Evolutionary conservation across 1,140 invertebrate genomes (phyloP), one percentile per base, ranked within the genome.

Genomic region (Mamestra configurata): DNA sequence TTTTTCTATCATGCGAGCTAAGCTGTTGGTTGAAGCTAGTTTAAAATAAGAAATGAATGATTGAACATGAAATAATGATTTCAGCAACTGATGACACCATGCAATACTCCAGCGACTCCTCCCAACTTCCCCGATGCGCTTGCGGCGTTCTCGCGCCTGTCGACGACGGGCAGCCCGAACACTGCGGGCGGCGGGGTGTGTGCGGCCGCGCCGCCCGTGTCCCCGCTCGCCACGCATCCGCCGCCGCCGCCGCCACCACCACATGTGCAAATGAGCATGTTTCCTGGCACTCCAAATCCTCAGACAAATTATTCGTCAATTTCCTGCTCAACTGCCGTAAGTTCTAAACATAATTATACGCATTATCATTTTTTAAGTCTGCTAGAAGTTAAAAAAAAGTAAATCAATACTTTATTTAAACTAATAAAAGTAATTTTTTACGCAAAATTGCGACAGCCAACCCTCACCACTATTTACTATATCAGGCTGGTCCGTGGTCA

Each of bases 101-200:
- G 98, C 86, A 98, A 98, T 89, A 98, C 98, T 46, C 98, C 98
- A 57, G 98, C 98, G 20, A 98, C 98, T 46, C 98, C 98, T 40
- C 98, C 98, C 18, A 98, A 98, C 93, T 98, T 98, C 88, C 98
- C 98, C 0, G 98, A 98, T 86, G 97, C 98, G 13, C 90, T 98
- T 53, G 93, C 98, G 53, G 97, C 98, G 43, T 98, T 98, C 92
- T 98, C 97, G 11, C 97, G 98, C 92, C 96, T 98, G 96, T 97
- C 97, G 10, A 95, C 94, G 51, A 89, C 92, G 35, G 92, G 92
- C 57, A 92, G 89, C 79, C 90, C 90, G 11, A 86, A 82, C 72
- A 86, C 82, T 24, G 86, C 85, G 35, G 79, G 86, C 27, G 81
- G 85, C 31, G 79, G 86, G n/a, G 79, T 81, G 0, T 57, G 61